Base-by-base conservation (phyloP, 2,888 invertebrate genomes). In the Crioceris asparagi region DNA sequence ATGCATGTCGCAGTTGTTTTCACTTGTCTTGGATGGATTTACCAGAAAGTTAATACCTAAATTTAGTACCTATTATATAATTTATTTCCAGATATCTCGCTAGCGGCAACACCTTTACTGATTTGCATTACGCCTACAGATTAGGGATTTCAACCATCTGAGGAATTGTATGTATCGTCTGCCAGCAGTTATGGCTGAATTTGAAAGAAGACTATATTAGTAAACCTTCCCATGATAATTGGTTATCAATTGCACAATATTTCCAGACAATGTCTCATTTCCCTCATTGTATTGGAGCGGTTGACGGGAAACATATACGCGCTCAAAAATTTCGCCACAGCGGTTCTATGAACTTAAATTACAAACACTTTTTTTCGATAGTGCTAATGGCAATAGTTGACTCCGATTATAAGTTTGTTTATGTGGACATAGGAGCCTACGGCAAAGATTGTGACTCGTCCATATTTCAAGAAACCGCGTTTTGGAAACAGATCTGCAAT, bases 261-360 rank as follows among this genome's bases (percentile, higher is more conserved):
- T 56, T 50, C 46, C 39, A 51, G 21, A 45, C 15, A 48, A 41
- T 41, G 36, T 44, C 51, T 32, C 51, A 54, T 39, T 57, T 57
- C 47, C 53, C 55, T n/a, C n/a, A n/a, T n/a, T n/a, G n/a, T n/a
- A n/a, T n/a, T n/a, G n/a, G n/a, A n/a, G n/a, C n/a, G n/a, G 16
- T 31, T 36, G n/a, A 41, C 55, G 12, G 53, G 53, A 36, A 55
- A 54, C 12, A 51, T 49, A 40, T 50, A 52, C 38, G 39, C 50
- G 7, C n/a, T 23, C 23, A 7, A 39, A 48, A 48, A 46, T 42
- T 46, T 47, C 42, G 15, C 34, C 23, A 23, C n/a, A 7, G 7
- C 23, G 7, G 23, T 23, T 23, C 23, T 7, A n/a, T 23, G 7
- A 23, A 23, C 23, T 23, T 41, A 32, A 45, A 48, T 34, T 33